phyloP scores from a whole-genome alignment of 1,140 invertebrate species.

The Procambarus clarkii region DNA sequence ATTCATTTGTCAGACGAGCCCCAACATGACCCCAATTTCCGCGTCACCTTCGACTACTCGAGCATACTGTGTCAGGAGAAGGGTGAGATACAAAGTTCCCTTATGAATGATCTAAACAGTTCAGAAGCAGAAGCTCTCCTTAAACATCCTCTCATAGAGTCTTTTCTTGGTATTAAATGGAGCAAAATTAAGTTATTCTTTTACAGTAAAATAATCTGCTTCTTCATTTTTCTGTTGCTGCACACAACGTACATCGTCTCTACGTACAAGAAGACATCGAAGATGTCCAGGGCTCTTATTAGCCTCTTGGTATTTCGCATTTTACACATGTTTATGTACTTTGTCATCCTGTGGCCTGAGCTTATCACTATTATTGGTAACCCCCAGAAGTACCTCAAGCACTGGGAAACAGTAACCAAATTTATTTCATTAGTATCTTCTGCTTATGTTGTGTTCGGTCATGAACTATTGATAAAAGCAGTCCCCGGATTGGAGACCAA shows the following conservation, averaged over 20 bases:
- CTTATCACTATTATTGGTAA: constrained; percentile 21
- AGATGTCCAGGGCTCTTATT: background rate
- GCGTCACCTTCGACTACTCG: constrained; percentile 42
- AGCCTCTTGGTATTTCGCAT: background rate
- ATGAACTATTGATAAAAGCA: background rate
- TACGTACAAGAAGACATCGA: background rate
- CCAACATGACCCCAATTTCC: constrained; percentile 27
- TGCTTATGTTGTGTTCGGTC: constrained; percentile 35
- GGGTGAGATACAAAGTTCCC: constrained; percentile 20
- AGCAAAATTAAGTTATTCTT: constrained; percentile 33
- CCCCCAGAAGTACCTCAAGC: background rate
- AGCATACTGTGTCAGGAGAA: background rate
- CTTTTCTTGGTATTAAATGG: constrained; percentile 35
- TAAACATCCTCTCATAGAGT: constrained; percentile 46
- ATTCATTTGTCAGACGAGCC: constrained; percentile 7
- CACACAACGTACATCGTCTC: constrained; percentile 29
- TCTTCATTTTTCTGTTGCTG: constrained; percentile 21
- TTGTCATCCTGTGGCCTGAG: constrained; percentile 30
- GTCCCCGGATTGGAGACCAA: background rate
- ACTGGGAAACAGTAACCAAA: constrained; percentile 48
- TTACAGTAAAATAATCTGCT: constrained; percentile 13
- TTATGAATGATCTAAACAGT: constrained; percentile 17
- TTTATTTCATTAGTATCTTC: constrained; percentile 6
- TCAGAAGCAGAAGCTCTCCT: background rate
- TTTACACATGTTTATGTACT: constrained; percentile 37